Evolutionary conservation across 2,797 vertebrate species (phyloP).

Genomic region (Coregonus suidteri): DNA sequence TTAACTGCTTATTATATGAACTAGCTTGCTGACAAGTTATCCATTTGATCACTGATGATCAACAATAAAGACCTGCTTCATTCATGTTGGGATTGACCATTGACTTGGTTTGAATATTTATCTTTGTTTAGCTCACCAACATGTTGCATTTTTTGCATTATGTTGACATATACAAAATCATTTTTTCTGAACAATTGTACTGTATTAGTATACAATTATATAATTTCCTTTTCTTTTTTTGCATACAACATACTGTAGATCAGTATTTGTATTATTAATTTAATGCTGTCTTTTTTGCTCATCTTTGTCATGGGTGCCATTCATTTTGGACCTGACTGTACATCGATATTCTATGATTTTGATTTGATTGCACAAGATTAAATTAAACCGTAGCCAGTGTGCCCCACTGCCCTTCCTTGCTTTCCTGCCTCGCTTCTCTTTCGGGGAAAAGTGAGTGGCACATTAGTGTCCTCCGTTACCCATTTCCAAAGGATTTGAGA

Average conservation of each 20-base stretch:
- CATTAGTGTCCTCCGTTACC: slow-evolving; percentile 20
- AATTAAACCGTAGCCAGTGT: too few species aligned
- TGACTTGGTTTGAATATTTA: not conserved
- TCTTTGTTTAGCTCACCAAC: not conserved
- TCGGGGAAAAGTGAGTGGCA: not conserved
- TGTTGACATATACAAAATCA: not conserved
- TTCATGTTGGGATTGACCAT: not conserved
- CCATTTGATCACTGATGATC: slow-evolving; percentile 41
- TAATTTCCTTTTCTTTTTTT: too few species aligned
- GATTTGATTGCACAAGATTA: too few species aligned
- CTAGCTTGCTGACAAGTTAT: slow-evolving; percentile 42
- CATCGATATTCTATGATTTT: too few species aligned
- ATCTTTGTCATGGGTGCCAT: too few species aligned
- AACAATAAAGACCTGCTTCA: slow-evolving; percentile 36
- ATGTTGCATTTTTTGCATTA: not conserved
- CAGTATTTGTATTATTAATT: too few species aligned
- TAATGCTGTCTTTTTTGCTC: too few species aligned
- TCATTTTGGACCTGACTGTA: too few species aligned
- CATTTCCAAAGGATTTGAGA: slow-evolving; percentile 1
- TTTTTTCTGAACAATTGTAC: too few species aligned
- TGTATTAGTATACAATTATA: too few species aligned
- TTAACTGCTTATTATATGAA: slow-evolving; percentile 38
- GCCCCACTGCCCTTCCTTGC: not conserved
- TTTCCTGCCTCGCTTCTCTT: not conserved
- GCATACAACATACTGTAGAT: too few species aligned